phyloP scores from a whole-genome alignment of 37 sponge, comb jelly and placozoan species.

The Beroe ovata region DNA sequence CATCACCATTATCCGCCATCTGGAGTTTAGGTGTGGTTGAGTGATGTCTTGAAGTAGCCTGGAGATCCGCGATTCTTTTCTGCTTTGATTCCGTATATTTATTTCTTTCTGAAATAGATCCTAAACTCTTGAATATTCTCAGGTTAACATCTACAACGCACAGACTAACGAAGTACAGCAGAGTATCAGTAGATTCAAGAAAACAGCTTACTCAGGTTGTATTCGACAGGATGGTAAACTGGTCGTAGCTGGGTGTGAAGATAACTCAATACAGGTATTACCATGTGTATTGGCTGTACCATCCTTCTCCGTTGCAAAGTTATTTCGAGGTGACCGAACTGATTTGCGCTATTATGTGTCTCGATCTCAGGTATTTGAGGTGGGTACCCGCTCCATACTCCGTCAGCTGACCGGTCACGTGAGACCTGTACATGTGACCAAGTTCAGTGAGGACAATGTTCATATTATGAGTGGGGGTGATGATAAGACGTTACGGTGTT shows the following conservation, averaged over 20 bases:
- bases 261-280: slow-evolving; percentile 81
- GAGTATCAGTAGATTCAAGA: slow-evolving; percentile 79
- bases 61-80: too few species aligned
- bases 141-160: slow-evolving; percentile 83
- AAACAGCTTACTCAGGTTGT: slow-evolving; percentile 79
- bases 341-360: too few species aligned
- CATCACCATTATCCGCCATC: too few species aligned
- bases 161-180: slow-evolving; percentile 73
- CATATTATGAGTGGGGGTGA: slow-evolving; percentile 82
- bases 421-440: slow-evolving; percentile 75
- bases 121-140: background rate
- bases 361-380: slow-evolving; percentile 78
- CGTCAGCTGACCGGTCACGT: slow-evolving; percentile 81
- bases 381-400: slow-evolving; percentile 74
- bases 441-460: slow-evolving; percentile 77
- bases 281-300: too few species aligned
- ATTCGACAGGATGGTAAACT: slow-evolving; percentile 87
- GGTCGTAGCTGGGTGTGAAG: slow-evolving; percentile 83
- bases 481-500: slow-evolving; percentile 78
- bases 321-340: too few species aligned
- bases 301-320: too few species aligned
- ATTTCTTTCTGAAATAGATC: background rate
- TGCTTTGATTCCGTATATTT: too few species aligned
- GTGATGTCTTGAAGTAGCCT: too few species aligned
- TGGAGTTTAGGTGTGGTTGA: too few species aligned